A percentile compares a stretch with the other conserved stretches of the same genome.
These are phyloP conservation scores for Urocyon cinereoargenteus DNA, from an alignment of 2,797 vertebrate genomes.

Conservation along the genomic window DNA sequence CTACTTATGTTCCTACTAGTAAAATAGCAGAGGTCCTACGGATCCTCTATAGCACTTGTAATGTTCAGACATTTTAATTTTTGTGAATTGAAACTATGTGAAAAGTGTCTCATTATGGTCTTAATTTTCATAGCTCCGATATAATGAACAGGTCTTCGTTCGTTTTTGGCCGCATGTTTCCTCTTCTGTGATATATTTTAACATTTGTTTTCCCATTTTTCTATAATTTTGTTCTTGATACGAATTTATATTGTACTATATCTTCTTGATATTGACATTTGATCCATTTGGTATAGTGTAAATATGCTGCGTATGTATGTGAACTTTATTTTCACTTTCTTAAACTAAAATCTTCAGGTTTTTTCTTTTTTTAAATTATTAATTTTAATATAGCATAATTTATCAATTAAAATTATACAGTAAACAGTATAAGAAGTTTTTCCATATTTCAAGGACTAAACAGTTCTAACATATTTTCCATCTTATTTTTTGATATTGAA, in stretches of 20 bases:
- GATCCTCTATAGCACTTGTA: neutral
- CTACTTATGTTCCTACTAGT: neutral
- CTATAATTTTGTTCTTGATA: neutral
- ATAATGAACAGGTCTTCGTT: neutral
- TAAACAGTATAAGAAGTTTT: neutral
- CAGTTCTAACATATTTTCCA: neutral
- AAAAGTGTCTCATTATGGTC: neutral
- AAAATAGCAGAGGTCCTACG: neutral
- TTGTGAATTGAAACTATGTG: neutral
- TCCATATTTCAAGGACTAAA: neutral
- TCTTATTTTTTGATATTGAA: neutral
- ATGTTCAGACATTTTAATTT: neutral
- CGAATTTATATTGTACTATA: neutral
- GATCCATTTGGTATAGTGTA: neutral
- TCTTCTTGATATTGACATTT: neutral
- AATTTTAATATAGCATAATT: neutral
- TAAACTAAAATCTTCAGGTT: neutral
- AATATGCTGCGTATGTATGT: neutral
- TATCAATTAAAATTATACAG: neutral
- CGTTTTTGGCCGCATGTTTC: neutral
- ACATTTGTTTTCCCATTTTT: neutral
- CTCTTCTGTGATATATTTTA: neutral
- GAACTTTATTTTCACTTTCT: neutral
- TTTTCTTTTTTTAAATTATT: neutral
- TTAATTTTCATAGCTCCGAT: neutral